Evolutionary conservation across 2,797 vertebrate genomes (phyloP), one percentile per base, ranked within the genome.

Genomic region (Hemibagrus guttatus): DNA sequence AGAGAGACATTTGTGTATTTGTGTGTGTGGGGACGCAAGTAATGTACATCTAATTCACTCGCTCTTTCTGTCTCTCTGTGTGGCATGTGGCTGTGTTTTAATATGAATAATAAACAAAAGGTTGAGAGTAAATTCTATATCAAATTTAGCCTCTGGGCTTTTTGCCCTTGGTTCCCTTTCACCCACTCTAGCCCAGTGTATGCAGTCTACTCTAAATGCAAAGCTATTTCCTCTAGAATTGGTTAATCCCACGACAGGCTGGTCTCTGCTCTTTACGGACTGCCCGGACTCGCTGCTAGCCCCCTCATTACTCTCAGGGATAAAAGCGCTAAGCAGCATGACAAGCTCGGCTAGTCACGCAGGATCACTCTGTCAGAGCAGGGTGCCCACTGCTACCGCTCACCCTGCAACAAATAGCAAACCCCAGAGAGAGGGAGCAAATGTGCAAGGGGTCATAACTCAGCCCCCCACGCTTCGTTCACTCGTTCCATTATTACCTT

Each of bases 401-500:
- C 95, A 94, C 93, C 94, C 95, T 92, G 84, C 94, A 96, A 94
- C 96, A 95, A 96, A 96, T 96, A 93, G 93, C 94, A 91, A 85
- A 86, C 83, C 69, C 85, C 0, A 81, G 83, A 59, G 61, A 69
- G 66, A 31, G 61, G 89, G 93, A 69, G 39, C 92, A 93, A 88
- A 91, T 90, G 86, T 91, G 86, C 93, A 90, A 94, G 93, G 94
- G 95, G 95, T 96, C 95, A 97, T 97, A 97, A 97, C 96, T 97
- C 97, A 88, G 88, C 64, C 85, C 86, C 87, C 74, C 89, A 93
- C 94, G 94, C 89, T 91, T 95, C 95, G 95, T 96, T 94, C 95
- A 54, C 95, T 96, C 95, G 92, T 94, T 96, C 95, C 94, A 92
- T 94, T 96, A 95, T 96, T 96, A 95, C 96, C 95, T 95, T 95